These are phyloP conservation scores for Frankliniella fusca DNA, from an alignment of 2,888 invertebrate genomes.

Conservation along the genomic window DNA sequence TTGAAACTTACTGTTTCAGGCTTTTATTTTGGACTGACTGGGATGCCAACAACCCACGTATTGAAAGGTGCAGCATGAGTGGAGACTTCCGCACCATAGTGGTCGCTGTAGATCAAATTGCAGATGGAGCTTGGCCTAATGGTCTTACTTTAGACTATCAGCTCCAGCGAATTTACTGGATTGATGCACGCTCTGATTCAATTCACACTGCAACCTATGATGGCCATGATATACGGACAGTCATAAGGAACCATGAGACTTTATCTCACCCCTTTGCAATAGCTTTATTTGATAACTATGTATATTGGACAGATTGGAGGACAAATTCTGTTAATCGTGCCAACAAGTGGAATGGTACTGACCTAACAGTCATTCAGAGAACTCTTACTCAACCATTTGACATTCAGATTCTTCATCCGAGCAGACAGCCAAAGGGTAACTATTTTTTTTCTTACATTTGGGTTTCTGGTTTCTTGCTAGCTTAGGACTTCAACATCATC, in stretches of 20 bases:
- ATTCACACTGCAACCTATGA: slow-evolving; percentile 80
- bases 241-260: slow-evolving; percentile 68
- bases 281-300: slow-evolving; percentile 75
- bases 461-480: background rate
- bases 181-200: slow-evolving; percentile 83
- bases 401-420: slow-evolving; percentile 75
- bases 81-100: slow-evolving; percentile 62
- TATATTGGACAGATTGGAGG: slow-evolving; percentile 95
- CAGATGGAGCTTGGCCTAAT: slow-evolving; percentile 76
- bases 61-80: slow-evolving; percentile 77
- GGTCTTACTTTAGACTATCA: slow-evolving; percentile 76
- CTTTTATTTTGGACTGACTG: slow-evolving; percentile 85
- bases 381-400: slow-evolving; percentile 88
- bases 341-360: slow-evolving; percentile 80
- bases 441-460: no score
- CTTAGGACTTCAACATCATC: no score
- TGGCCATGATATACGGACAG: slow-evolving; percentile 65
- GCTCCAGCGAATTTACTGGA: slow-evolving; percentile 72
- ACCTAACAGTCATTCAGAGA: slow-evolving; percentile 72
- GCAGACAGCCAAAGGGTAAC: slow-evolving; percentile 61
- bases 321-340: slow-evolving; percentile 80
- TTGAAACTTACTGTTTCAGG: slow-evolving; percentile 43
- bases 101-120: slow-evolving; percentile 55
- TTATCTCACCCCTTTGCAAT: slow-evolving; percentile 87
- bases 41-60: slow-evolving; percentile 71